These are phyloP conservation scores for Nebria salina DNA, from an alignment of 2,888 invertebrate species.

Conservation along the genomic window DNA sequence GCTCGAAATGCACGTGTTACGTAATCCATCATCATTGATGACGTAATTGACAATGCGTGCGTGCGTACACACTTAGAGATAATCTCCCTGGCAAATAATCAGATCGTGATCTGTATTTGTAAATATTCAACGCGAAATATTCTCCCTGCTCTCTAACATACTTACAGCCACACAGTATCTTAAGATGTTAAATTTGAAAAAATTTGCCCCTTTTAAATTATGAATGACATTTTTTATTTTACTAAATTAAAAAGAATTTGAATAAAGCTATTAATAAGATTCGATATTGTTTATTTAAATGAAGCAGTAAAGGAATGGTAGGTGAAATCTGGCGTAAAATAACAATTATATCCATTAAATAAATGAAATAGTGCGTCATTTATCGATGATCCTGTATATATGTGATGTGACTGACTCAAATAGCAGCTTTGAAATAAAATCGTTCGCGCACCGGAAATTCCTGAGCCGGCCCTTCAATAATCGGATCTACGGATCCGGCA, in stretches of 20 bases:
- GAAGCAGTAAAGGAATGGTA: neutral
- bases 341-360: neutral
- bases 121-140: neutral
- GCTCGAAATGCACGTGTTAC: too few relatives aligned
- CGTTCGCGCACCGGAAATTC: constrained; percentile 45
- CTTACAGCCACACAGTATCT: too few relatives aligned
- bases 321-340: constrained; percentile 37
- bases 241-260: too few relatives aligned
- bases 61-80: neutral
- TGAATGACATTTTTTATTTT: too few relatives aligned
- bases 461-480: constrained; percentile 42
- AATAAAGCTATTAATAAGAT: too few relatives aligned
- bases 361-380: neutral
- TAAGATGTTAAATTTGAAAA: too few relatives aligned
- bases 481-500: constrained; percentile 39
- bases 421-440: constrained; percentile 41
- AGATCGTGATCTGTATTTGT: constrained; percentile 39
- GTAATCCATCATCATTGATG: too few relatives aligned
- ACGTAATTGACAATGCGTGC: constrained; percentile 3
- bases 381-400: constrained; percentile 11
- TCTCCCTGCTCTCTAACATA: too few relatives aligned
- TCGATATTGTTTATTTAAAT: too few relatives aligned
- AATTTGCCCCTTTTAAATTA: too few relatives aligned
- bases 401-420: constrained; percentile 15
- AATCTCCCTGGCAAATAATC: constrained; percentile 31